Percentiles rank a stretch among this genome's conserved stretches.
Conservation (phyloP, 2,113 vertebrate species). For the Girardinichthys multiradiatus region DNA sequence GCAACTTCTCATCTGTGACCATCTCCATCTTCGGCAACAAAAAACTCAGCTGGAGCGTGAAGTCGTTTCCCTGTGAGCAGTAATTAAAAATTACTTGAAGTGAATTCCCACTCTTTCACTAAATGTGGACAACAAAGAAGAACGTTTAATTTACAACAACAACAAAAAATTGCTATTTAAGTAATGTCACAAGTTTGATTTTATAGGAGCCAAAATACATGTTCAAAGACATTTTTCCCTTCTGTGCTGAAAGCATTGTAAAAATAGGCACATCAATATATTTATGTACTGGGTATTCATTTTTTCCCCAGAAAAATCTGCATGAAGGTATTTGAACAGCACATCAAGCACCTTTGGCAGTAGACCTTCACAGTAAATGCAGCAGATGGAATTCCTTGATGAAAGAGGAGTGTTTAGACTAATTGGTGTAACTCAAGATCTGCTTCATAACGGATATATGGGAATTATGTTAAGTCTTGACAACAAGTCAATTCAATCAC, state of each 20-base stretch:
- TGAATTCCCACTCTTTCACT: conserved; percentile 18
- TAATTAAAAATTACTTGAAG: conserved; percentile 62
- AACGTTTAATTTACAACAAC: not conserved
- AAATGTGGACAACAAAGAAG: conserved; percentile 18
- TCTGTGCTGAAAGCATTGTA: not conserved
- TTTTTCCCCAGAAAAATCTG: not conserved
- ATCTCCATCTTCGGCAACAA: conserved; percentile 66
- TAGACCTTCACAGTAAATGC: not conserved
- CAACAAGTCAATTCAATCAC: not conserved
- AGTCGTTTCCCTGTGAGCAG: conserved; percentile 44
- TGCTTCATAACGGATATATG: not conserved
- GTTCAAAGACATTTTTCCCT: not conserved
- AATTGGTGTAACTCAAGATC: conserved; percentile 5
- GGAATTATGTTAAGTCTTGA: not conserved
- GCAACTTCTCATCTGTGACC: conserved; percentile 65
- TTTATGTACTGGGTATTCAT: not conserved
- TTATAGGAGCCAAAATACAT: not conserved
- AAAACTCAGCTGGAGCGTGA: conserved; percentile 48
- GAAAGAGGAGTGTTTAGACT: conserved; percentile 3
- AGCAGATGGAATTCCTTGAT: conserved; percentile 2
- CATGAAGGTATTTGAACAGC: not conserved
- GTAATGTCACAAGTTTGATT: not conserved
- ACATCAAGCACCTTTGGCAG: not conserved
- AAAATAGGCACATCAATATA: not conserved
- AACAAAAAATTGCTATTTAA: not conserved